Percentiles rank a stretch among this genome's conserved stretches.
These are phyloP conservation scores for Ctenochaetus hawaiiensis DNA, from an alignment of 2,797 vertebrate genomes.

Conservation along the genomic window DNA sequence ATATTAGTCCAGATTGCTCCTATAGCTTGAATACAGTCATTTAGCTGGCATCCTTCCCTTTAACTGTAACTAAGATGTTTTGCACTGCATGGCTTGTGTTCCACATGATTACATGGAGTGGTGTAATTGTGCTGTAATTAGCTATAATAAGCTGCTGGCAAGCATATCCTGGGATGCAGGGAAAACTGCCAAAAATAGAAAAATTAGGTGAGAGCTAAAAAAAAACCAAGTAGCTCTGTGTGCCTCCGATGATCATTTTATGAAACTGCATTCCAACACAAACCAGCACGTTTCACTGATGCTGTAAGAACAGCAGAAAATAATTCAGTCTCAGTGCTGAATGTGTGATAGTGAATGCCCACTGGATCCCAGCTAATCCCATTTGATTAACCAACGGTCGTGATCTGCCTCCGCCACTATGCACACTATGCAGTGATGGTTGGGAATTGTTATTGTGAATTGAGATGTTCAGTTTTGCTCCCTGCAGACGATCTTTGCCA, in stretches of 20 bases:
- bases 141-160: slow-evolving; percentile 69
- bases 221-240: slow-evolving; percentile 4
- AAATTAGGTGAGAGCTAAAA: slow-evolving; percentile 50
- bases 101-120: slow-evolving; percentile 69
- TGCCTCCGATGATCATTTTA: slow-evolving; percentile 49
- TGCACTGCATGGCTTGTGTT: slow-evolving; percentile 52
- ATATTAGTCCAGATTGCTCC: slow-evolving; percentile 22
- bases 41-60: slow-evolving; percentile 42
- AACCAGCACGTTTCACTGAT: slow-evolving; percentile 35
- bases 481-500: slow-evolving; percentile 8
- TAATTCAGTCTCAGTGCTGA: slow-evolving; percentile 10
- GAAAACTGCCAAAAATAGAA: slow-evolving; percentile 66
- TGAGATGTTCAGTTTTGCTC: slow-evolving; percentile 33
- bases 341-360: slow-evolving; percentile 20
- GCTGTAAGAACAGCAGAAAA: slow-evolving; percentile 13
- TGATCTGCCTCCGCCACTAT: slow-evolving; percentile 12
- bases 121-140: slow-evolving; percentile 72
- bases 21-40: slow-evolving; percentile 19
- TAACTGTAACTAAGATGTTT: slow-evolving; percentile 54
- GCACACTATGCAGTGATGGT: slow-evolving; percentile 7
- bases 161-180: slow-evolving; percentile 49
- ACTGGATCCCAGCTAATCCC: slow-evolving; percentile 34
- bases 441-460: slow-evolving; percentile 22
- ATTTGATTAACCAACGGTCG: slow-evolving; percentile 34
- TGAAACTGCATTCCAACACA: slow-evolving; percentile 41